A percentile compares a stretch with the other conserved stretches of the same genome.
Evolutionary conservation across 2,888 invertebrate species (phyloP).

Genomic region (Elysia crispata): DNA sequence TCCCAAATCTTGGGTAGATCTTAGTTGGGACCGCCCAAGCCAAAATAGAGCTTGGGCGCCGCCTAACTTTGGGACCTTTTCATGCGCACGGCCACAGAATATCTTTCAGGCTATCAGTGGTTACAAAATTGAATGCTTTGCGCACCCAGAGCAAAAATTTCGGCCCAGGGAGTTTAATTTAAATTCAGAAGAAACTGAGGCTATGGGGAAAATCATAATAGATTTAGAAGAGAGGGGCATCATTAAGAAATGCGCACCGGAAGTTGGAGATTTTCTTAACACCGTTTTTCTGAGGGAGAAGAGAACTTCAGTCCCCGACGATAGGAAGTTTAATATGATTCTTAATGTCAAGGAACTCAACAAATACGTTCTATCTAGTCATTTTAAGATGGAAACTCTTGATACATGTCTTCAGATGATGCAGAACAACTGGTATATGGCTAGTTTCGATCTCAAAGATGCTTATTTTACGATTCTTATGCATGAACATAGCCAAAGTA

Average conservation of each 20-base stretch:
- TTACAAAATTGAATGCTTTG: background rate
- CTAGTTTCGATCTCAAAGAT: background rate
- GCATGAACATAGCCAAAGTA: background rate
- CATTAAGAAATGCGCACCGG: background rate
- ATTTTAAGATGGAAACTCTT: conserved; percentile 1
- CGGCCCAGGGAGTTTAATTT: background rate
- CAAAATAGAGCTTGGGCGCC: too few relatives aligned
- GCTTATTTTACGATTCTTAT: background rate
- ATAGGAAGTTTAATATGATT: background rate
- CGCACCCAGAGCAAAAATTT: background rate
- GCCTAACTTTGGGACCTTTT: too few relatives aligned
- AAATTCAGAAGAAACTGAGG: background rate
- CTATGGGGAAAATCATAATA: background rate
- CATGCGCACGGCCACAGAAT: too few relatives aligned
- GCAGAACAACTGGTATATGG: background rate
- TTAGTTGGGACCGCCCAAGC: too few relatives aligned
- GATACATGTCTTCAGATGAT: background rate
- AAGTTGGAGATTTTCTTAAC: background rate
- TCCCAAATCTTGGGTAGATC: too few relatives aligned
- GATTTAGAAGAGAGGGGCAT: background rate
- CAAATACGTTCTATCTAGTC: background rate
- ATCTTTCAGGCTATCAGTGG: background rate
- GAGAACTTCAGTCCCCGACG: background rate
- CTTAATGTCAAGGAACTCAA: background rate
- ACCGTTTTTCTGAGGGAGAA: conserved; percentile 7